Base-by-base conservation (phyloP, 2,113 vertebrate genomes). In the Blennius ocellaris region DNA sequence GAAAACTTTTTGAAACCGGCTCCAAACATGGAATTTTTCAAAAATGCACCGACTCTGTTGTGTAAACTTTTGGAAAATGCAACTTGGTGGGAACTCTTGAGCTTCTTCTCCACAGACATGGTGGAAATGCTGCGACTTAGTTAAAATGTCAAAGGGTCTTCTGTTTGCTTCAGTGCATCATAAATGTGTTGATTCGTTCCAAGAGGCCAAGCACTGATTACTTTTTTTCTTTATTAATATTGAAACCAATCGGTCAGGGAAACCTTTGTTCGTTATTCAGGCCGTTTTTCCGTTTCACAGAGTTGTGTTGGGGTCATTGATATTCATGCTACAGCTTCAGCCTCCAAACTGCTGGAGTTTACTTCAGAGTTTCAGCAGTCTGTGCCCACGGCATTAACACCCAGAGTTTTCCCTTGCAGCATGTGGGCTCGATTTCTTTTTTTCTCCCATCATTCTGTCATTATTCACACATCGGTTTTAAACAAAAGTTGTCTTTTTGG, bases 291-390 rank as follows among this genome's bases (percentile, higher is more conserved):
- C 8, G 39, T 41, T 17, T 2, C 21, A 54, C 54, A 47, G 8
- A 16, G 7, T 43, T 53, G 37, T 9, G 40, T 5, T 59, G 63
- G 59, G 52, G 58, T 73, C 69, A 39, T 69, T 68, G 17, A 64
- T 53, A 65, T 73, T 73, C 69, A 69, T n/a, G 3, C 54, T 53
- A 73, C 47, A 58, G 73, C 47, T 39, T 57, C 47, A 17, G 30
- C 50, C 39, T 45, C 38, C 37, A 8, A 47, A 63, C 45, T 48
- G 44, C 7, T 45, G 43, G 11, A n/a, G 45, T 47, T 47, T 47
- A 14, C 11, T 47, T 47, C 43, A 9, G 43, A 43, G 41, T 43
- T 2, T 43, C 41, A 43, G 41, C 41, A 43, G 41, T 43, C 41
- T 8, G 41, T 43, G 7, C 10, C 7, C 41, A 2, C 41, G 10